Percentiles rank a stretch among this genome's conserved stretches.
Conservation (phyloP, 2,113 vertebrate species). For the Coptodon bakossiorum region DNA sequence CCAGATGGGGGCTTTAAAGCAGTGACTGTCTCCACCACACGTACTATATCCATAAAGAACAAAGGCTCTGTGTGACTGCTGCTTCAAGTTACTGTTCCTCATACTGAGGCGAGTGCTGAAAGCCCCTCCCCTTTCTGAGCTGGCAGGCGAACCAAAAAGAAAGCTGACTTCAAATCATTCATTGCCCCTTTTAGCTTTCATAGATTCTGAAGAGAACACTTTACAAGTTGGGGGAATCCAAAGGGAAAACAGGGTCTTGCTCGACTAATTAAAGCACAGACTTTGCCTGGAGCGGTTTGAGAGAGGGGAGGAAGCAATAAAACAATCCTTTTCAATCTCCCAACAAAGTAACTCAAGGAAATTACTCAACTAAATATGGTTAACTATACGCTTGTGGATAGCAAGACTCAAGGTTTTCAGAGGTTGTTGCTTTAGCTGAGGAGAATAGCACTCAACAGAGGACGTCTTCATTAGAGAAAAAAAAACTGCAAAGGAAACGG, state of each 20-base stretch:
- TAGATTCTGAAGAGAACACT: constrained; percentile 44
- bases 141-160: constrained; percentile 38
- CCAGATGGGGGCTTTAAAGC: constrained; percentile 54
- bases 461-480: not conserved
- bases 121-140: constrained; percentile 13
- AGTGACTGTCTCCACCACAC: constrained; percentile 40
- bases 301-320: constrained; percentile 41
- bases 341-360: constrained; percentile 49
- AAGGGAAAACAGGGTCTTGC: constrained; percentile 50
- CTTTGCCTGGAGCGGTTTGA: constrained; percentile 28
- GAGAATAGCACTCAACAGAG: not conserved
- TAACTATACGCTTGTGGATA: constrained; percentile 18
- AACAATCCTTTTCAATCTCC: constrained; percentile 49
- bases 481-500: not conserved
- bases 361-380: constrained; percentile 41
- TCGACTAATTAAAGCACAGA: constrained; percentile 60
- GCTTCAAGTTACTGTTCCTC: constrained; percentile 64
- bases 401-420: not conserved
- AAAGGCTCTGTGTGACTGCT: constrained; percentile 67
- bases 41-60: constrained; percentile 68
- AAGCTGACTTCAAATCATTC: constrained; percentile 64
- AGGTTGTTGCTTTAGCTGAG: not conserved
- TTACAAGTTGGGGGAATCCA: constrained; percentile 55
- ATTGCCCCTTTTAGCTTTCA: constrained; percentile 62
- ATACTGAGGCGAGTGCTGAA: constrained; percentile 41